These are phyloP conservation scores for Zaprionus obscuricornis DNA, from an alignment of 2,888 invertebrate species.

Conservation along the genomic window DNA sequence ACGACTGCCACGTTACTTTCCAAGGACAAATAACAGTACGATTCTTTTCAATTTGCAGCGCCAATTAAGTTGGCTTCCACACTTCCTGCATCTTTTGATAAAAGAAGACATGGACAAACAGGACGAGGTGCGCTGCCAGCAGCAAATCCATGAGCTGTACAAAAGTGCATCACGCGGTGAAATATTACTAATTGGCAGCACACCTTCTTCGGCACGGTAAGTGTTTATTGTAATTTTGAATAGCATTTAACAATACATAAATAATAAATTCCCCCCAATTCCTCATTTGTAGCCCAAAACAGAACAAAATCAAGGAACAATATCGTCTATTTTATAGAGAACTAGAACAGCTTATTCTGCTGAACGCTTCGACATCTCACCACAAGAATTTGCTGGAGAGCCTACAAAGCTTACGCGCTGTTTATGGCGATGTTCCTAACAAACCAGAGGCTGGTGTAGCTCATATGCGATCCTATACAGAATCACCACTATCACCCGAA, in stretches of 20 bases:
- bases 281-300: conserved; percentile 72
- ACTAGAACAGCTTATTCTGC: conserved; percentile 91
- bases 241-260: not conserved
- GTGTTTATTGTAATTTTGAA: not conserved
- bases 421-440: conserved; percentile 84
- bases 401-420: conserved; percentile 86
- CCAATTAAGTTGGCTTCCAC: conserved; percentile 92
- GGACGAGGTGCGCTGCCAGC: conserved; percentile 93
- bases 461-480: conserved; percentile 89
- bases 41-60: conserved; percentile 92
- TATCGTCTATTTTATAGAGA: conserved; percentile 96
- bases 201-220: conserved; percentile 84
- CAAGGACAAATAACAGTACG: conserved; percentile 94
- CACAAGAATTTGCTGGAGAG: conserved; percentile 92
- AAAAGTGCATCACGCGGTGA: conserved; percentile 93
- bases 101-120: conserved; percentile 93
- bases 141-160: conserved; percentile 91
- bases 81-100: conserved; percentile 90
- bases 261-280: not conserved
- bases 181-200: conserved; percentile 88
- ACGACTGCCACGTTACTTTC: conserved; percentile 91
- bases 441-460: conserved; percentile 86
- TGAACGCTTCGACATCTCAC: conserved; percentile 90
- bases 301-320: conserved; percentile 91
- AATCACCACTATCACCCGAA: conserved; percentile 93